Evolutionary conservation across 2,113 vertebrate genomes (phyloP).

Genomic region (Pipra filicauda): DNA sequence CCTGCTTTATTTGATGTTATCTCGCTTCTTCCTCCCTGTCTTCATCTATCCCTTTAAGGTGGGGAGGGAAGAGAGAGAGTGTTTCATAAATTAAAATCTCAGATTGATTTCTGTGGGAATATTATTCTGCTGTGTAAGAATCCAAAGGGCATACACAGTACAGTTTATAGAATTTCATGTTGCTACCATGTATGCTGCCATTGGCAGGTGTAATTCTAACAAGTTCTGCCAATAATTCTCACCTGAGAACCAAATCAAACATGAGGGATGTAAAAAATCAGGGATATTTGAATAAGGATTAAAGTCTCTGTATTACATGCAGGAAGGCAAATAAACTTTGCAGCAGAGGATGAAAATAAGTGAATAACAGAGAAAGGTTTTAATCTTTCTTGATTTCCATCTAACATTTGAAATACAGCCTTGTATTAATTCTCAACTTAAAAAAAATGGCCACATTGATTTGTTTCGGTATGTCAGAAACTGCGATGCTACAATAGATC

Average conservation of each 20-base stretch:
- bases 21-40: neutral
- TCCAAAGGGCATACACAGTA: neutral
- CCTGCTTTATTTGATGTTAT: constrained; percentile 33
- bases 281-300: constrained; percentile 46
- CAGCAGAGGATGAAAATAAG: constrained; percentile 60
- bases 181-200: neutral
- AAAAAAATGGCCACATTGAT: constrained; percentile 35
- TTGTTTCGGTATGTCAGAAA: constrained; percentile 62
- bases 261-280: neutral
- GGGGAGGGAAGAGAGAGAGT: neutral
- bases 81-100: constrained; percentile 61
- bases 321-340: constrained; percentile 55
- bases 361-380: neutral
- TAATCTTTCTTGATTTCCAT: constrained; percentile 12
- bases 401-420: constrained; percentile 4
- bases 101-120: constrained; percentile 49
- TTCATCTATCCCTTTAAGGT: constrained; percentile 23
- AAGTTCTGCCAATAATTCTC: constrained; percentile 44
- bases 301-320: neutral
- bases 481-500: constrained; percentile 64
- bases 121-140: constrained; percentile 31
- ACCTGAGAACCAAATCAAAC: constrained; percentile 56
- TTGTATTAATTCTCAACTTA: constrained; percentile 1
- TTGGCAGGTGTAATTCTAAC: constrained; percentile 28
- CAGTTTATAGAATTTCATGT: neutral